A percentile compares a stretch with the other conserved stretches of the same genome.
phyloP scores from a whole-genome alignment of 2,797 vertebrate genomes.

The Epinephelus coioides region DNA sequence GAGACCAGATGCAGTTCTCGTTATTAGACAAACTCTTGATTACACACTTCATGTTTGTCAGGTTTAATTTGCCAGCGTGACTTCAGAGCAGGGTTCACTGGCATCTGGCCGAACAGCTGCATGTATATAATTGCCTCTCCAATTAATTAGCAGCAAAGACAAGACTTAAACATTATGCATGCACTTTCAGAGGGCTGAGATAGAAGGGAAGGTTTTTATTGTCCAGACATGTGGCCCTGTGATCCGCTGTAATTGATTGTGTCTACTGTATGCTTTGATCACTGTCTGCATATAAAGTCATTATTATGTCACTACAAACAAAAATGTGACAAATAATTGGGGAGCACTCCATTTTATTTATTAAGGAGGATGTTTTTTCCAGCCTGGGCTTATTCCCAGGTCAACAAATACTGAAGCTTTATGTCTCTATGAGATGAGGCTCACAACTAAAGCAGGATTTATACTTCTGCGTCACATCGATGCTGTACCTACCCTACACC shows the following conservation, averaged over 20 bases:
- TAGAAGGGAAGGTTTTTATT: conserved; percentile 50
- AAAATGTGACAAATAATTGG: neutral
- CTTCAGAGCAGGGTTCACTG: conserved; percentile 80
- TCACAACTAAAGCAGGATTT: too few relatives aligned
- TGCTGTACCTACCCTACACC: too few relatives aligned
- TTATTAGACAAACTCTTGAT: conserved; percentile 70
- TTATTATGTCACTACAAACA: neutral
- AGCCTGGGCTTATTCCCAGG: too few relatives aligned
- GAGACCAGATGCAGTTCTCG: conserved; percentile 57
- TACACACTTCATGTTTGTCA: conserved; percentile 73
- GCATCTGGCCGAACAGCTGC: conserved; percentile 86
- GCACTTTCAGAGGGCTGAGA: conserved; percentile 64
- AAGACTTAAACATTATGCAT: conserved; percentile 74
- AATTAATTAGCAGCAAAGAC: conserved; percentile 82
- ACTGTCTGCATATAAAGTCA: conserved; percentile 26
- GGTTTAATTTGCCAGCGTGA: conserved; percentile 79
- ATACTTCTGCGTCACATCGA: too few relatives aligned
- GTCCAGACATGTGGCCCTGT: conserved; percentile 45
- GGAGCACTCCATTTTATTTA: neutral
- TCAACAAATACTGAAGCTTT: too few relatives aligned
- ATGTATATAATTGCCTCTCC: conserved; percentile 81
- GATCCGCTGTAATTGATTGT: conserved; percentile 30
- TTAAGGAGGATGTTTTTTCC: neutral
- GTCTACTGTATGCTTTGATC: conserved; percentile 25
- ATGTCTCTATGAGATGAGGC: too few relatives aligned